Conservation (phyloP, 2,797 vertebrate species). For the Luscinia megarhynchos region DNA sequence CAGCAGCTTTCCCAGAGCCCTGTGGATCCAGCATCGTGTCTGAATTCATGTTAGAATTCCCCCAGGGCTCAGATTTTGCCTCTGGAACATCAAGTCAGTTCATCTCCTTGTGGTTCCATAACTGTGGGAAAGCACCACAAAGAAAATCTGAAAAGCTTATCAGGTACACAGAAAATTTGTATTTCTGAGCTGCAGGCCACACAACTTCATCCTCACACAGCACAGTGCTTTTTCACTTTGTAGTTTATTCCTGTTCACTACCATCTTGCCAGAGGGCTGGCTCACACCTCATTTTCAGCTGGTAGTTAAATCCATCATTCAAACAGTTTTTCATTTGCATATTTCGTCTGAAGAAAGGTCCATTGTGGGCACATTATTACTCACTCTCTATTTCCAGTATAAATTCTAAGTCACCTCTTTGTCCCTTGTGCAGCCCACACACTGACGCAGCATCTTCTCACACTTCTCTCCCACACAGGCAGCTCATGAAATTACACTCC, state of each 20-base stretch:
- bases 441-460: slow-evolving; percentile 67
- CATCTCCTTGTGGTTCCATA: neutral
- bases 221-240: neutral
- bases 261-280: neutral
- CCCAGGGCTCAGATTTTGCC: neutral
- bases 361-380: slow-evolving; percentile 27
- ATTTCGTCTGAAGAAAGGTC: slow-evolving; percentile 43
- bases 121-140: neutral
- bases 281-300: slow-evolving; percentile 17
- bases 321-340: slow-evolving; percentile 5
- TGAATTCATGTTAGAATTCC: neutral
- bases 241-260: neutral
- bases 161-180: neutral
- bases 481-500: slow-evolving; percentile 58
- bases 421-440: slow-evolving; percentile 55
- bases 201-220: neutral
- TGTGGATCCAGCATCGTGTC: neutral
- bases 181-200: neutral
- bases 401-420: slow-evolving; percentile 60
- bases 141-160: neutral
- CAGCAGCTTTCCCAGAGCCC: neutral
- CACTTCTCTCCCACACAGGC: slow-evolving; percentile 64
- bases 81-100: neutral
- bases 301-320: slow-evolving; percentile 1
- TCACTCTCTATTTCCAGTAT: slow-evolving; percentile 59